phyloP scores from a whole-genome alignment of 1,140 invertebrate genomes.

The Drosophila punjabiensis region DNA sequence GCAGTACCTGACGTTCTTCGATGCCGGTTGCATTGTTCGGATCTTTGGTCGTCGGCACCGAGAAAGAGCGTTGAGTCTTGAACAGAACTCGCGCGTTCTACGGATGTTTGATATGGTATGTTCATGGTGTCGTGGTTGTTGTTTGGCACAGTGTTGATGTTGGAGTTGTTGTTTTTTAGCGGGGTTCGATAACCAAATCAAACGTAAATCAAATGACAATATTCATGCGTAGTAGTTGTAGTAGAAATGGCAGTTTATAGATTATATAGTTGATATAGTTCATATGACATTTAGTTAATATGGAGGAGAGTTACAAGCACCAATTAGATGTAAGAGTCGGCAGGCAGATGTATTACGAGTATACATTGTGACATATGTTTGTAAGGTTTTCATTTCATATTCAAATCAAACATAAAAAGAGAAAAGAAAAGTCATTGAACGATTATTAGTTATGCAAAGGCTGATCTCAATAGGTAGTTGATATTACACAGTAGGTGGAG shows the following conservation, averaged over 20 bases:
- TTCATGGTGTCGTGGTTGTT: constrained; percentile 30
- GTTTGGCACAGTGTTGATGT: constrained; percentile 50
- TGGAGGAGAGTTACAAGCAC: constrained; percentile 78
- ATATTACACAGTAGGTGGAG: constrained; percentile 56
- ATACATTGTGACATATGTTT: constrained; percentile 72
- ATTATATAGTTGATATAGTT: constrained; percentile 17
- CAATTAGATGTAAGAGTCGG: constrained; percentile 79
- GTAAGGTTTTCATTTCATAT: constrained; percentile 58
- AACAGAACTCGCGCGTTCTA: constrained; percentile 91
- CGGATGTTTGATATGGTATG: constrained; percentile 39
- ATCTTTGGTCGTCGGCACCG: constrained; percentile 94
- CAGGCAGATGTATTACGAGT: constrained; percentile 74
- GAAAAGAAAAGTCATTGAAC: constrained; percentile 80
- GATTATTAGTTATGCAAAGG: constrained; percentile 79
- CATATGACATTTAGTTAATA: constrained; percentile 31
- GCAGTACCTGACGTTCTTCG: constrained; percentile 86
- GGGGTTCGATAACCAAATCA: constrained; percentile 60
- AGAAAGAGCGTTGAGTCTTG: constrained; percentile 96
- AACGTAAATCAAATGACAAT: constrained; percentile 63
- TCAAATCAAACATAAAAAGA: constrained; percentile 76
- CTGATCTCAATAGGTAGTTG: constrained; percentile 66
- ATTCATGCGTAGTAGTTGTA: constrained; percentile 71
- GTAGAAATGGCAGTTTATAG: constrained; percentile 31
- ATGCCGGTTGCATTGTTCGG: constrained; percentile 86
- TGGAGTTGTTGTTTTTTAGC: constrained; percentile 54